Conservation (phyloP, 2,113 vertebrate genomes). For the Hiodon tergisus region DNA sequence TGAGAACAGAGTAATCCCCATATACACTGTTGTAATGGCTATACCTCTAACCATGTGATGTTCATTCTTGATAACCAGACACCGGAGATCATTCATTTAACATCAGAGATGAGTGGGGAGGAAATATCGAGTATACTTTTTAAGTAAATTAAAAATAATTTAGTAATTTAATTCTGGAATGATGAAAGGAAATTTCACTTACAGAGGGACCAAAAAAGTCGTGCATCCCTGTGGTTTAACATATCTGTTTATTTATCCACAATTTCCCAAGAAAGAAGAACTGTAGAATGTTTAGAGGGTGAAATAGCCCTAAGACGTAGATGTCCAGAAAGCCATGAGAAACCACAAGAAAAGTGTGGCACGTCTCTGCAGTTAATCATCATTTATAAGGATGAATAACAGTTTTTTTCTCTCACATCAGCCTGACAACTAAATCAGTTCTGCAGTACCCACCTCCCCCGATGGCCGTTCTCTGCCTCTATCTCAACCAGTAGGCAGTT, state of each 20-base stretch:
- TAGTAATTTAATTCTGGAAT: not conserved
- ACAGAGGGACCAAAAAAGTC: not conserved
- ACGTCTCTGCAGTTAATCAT: not conserved
- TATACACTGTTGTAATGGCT: too few relatives aligned
- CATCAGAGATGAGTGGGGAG: too few relatives aligned
- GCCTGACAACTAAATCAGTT: slow-evolving; percentile 41
- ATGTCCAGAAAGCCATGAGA: not conserved
- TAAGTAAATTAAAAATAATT: not conserved
- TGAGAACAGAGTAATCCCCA: too few relatives aligned
- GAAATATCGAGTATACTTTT: not conserved
- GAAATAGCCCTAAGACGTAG: not conserved
- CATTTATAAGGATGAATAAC: slow-evolving; percentile 15
- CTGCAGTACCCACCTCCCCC: slow-evolving; percentile 3
- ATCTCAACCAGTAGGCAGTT: slow-evolving; percentile 25
- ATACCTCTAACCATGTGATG: too few relatives aligned
- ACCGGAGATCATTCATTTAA: too few relatives aligned
- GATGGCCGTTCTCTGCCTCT: slow-evolving; percentile 27
- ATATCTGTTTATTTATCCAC: not conserved
- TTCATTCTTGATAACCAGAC: too few relatives aligned
- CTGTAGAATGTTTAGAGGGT: not conserved
- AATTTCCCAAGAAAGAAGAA: not conserved
- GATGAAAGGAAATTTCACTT: slow-evolving; percentile 1
- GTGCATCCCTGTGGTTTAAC: not conserved
- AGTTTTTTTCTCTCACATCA: slow-evolving; percentile 12
- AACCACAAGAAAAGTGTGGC: not conserved